phyloP scores from a whole-genome alignment of 2,888 invertebrate species.

The Escarpia spicata region DNA sequence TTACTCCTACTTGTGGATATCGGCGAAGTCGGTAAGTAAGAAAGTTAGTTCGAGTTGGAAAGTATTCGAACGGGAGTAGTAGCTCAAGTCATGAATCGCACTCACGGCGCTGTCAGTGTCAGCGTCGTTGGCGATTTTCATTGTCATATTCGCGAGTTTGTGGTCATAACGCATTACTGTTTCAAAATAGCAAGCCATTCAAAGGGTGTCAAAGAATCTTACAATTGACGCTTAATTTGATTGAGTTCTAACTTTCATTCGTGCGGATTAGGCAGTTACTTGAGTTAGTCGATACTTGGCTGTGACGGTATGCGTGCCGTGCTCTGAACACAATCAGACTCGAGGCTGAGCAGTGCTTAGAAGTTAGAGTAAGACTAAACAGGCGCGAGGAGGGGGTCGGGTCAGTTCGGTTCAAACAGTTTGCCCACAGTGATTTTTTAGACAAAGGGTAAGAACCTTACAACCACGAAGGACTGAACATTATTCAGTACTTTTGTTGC shows the following conservation, averaged over 20 bases:
- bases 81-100: too few relatives aligned
- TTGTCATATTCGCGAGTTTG: neutral
- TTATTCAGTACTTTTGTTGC: too few relatives aligned
- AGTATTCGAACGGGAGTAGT: neutral
- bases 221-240: neutral
- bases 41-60: neutral
- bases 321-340: neutral
- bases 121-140: neutral
- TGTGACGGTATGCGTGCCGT: neutral
- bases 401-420: neutral
- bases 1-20: neutral
- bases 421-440: neutral
- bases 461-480: too few relatives aligned
- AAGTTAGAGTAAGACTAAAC: neutral
- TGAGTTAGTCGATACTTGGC: neutral
- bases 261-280: neutral
- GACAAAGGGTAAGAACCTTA: neutral
- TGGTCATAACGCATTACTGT: neutral
- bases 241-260: neutral
- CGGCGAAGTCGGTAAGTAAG: constrained; percentile 8
- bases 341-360: neutral
- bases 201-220: neutral
- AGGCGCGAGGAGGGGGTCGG: neutral
- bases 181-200: neutral
- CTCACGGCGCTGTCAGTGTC: neutral